Evolutionary conservation across 2,888 invertebrate species (phyloP).

Genomic region (Dusona sp.): DNA sequence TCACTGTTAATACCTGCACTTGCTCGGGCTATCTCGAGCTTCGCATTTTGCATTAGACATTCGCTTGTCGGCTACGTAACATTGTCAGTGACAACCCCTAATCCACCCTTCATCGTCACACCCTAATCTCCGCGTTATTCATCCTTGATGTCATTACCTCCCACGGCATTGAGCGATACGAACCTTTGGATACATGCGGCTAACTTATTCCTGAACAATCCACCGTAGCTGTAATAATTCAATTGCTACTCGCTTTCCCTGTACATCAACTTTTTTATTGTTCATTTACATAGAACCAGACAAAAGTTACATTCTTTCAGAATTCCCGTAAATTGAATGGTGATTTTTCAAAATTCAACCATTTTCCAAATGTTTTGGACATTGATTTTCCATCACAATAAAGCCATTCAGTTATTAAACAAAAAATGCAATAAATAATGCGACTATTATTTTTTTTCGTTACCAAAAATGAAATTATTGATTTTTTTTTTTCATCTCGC

Average conservation of each 20-base stretch:
- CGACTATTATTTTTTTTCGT: too few species aligned
- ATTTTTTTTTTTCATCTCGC: too few species aligned
- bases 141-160: constrained; percentile 6
- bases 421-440: too few species aligned
- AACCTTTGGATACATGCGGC: constrained; percentile 2
- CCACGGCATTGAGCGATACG: constrained; percentile 5
- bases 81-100: constrained; percentile 22
- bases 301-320: background rate
- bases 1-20: constrained; percentile 50
- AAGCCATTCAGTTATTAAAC: too few species aligned
- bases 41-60: constrained; percentile 46
- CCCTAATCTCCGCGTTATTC: constrained; percentile 21
- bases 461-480: too few species aligned
- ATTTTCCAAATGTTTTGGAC: too few species aligned
- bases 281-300: background rate
- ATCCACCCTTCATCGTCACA: constrained; percentile 34
- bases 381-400: too few species aligned
- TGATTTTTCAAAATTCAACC: too few species aligned
- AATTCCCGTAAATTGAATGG: too few species aligned
- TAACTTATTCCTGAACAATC: background rate
- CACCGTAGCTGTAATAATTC: background rate
- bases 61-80: constrained; percentile 30
- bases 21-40: constrained; percentile 22
- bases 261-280: background rate
- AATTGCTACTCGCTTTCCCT: background rate